Evolutionary conservation across 2,113 vertebrate genomes (phyloP), one percentile per base, ranked within the genome.

Genomic region (Asarcornis scutulata): DNA sequence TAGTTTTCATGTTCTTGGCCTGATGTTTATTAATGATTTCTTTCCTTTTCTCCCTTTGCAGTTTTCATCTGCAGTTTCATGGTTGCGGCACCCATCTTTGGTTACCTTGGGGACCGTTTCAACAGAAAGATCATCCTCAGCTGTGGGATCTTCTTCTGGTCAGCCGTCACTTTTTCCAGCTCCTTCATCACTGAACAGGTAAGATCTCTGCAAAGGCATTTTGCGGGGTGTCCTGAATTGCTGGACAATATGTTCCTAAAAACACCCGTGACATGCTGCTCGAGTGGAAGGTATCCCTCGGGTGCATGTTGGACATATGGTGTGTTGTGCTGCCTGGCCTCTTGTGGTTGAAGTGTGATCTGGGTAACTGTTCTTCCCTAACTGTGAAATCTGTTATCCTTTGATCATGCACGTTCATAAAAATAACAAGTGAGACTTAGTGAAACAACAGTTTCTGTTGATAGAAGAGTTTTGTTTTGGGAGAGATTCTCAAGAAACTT

Each of bases 51-150:
- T 96, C 69, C 88, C 93, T 91, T 77, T 84, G 17, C 98, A 99
- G 99, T 99, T 93, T 99, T 99, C 98, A 99, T 99, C 98, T 99
- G 99, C 87, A 99, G 99, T 94, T 99, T 99, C 98, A 99, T 99
- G 99, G 98, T 99, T 42, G 99, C 99, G 0, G 99, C 99, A 1
- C 99, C 99, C 17, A 99, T 99, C 97, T 99, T 99, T 17, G 99
- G 99, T 98, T 99, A 99, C 98, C 99, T 99, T 66, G 99, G 99
- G 29, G 99, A 99, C 98, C 99, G 99, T 78, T 99, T 99, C 98
- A 99, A 99, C 98, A 98, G 99, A 85, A 99, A 99, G 97, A 96
- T 99, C 97, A 99, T 99, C 95, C 98, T 99, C 93, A 99, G 99
- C 98, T 99, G 99, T 38, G 99, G 99, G 71, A 99, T 99, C 96